Evolutionary conservation across 2,797 vertebrate genomes (phyloP).

Genomic region (Sphenopsis melanotis): DNA sequence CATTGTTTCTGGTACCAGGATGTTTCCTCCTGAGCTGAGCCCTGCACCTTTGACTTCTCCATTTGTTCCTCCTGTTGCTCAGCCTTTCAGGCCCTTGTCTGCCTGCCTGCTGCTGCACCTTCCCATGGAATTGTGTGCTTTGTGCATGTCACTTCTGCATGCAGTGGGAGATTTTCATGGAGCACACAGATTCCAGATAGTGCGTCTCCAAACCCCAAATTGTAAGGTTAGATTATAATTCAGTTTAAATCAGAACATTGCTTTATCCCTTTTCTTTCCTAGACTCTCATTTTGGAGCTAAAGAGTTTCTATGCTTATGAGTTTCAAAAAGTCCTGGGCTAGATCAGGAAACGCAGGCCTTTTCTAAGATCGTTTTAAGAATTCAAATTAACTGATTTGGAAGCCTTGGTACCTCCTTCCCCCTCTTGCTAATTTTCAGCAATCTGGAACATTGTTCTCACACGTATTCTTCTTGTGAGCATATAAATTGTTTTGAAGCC

Average conservation of each 20-base stretch:
- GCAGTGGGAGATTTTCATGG: neutral
- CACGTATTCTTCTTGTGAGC: neutral
- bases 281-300: neutral
- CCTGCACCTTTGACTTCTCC: neutral
- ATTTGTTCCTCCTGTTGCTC: neutral
- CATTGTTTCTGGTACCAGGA: neutral
- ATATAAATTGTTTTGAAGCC: conserved; percentile 26
- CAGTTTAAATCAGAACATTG: neutral
- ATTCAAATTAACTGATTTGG: neutral
- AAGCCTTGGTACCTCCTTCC: neutral
- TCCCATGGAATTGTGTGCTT: neutral
- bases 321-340: neutral
- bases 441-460: neutral
- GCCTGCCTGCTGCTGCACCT: neutral
- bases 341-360: neutral
- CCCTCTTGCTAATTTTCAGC: neutral
- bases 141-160: neutral
- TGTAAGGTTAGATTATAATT: neutral
- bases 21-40: neutral
- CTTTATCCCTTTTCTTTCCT: neutral
- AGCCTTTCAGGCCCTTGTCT: neutral
- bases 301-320: neutral
- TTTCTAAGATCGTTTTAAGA: conserved; percentile 5
- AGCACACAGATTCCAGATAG: neutral
- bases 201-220: neutral